phyloP scores from a whole-genome alignment of 2,888 invertebrate genomes.

The Meteorus cinctellus region DNA sequence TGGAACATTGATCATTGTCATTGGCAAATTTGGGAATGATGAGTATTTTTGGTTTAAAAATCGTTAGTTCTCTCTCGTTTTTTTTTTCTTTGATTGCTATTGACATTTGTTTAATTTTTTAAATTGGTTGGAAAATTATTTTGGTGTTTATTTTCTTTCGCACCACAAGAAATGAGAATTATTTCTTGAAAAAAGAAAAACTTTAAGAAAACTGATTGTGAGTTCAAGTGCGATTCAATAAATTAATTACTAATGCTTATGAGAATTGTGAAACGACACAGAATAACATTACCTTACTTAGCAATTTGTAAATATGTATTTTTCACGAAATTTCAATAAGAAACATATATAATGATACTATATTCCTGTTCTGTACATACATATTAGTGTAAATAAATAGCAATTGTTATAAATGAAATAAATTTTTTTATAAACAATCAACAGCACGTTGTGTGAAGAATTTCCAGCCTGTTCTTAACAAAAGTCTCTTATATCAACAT shows the following conservation, averaged over 20 bases:
- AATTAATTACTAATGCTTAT: constrained; percentile 37
- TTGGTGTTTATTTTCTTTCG: constrained; percentile 3
- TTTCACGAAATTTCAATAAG: constrained; percentile 30
- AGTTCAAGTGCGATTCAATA: constrained; percentile 68
- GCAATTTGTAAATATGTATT: constrained; percentile 36
- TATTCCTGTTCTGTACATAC: constrained; percentile 42
- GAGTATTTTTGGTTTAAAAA: background rate
- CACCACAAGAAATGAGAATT: background rate
- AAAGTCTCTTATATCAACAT: background rate
- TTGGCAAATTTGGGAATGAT: background rate
- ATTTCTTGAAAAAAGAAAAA: constrained; percentile 23
- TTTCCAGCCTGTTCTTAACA: background rate
- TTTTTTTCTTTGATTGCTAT: background rate
- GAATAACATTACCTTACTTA: constrained; percentile 3
- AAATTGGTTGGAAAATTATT: background rate
- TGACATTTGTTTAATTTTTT: background rate
- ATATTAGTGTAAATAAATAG: constrained; percentile 39
- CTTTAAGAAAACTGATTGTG: constrained; percentile 43
- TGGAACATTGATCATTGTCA: background rate
- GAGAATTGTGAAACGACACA: background rate
- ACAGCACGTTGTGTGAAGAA: constrained; percentile 29
- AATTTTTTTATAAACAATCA: constrained; percentile 38
- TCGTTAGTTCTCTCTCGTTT: background rate
- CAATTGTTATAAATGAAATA: constrained; percentile 41
- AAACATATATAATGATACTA: constrained; percentile 26